These are phyloP conservation scores for Priapulus caudatus DNA, from an alignment of 2,888 invertebrate species.

Conservation along the genomic window DNA sequence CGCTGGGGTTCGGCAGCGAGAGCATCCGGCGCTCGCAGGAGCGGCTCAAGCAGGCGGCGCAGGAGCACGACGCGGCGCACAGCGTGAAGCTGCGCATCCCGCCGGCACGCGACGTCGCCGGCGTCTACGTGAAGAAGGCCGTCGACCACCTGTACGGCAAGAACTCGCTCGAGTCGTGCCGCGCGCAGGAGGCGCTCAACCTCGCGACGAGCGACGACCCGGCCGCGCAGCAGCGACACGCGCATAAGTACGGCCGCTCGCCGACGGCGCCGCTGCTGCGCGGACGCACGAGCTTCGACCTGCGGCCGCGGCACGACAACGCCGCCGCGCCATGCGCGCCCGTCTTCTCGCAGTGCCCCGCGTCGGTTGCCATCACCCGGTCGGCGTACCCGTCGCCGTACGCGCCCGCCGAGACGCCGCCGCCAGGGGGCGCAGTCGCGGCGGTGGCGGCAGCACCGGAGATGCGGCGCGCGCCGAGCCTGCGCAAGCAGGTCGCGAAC, in stretches of 20 bases:
- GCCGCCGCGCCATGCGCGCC: neutral
- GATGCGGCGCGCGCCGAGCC: neutral
- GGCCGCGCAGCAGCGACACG: neutral
- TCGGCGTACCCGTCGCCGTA: neutral
- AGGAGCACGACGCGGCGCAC: neutral
- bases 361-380: no score
- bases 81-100: neutral
- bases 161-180: neutral
- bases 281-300: neutral
- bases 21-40: neutral
- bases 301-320: neutral
- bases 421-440: neutral
- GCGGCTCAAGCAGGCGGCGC: neutral
- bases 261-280: neutral
- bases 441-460: neutral
- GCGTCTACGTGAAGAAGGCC: neutral
- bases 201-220: constrained; percentile 1
- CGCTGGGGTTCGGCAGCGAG: neutral
- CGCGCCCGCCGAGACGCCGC: neutral
- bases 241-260: neutral
- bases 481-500: neutral
- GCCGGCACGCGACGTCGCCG: neutral
- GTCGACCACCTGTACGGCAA: neutral
- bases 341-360: neutral
- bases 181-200: neutral